A percentile compares a stretch with the other conserved stretches of the same genome.
These are phyloP conservation scores for Amblyopsis rosae DNA, from an alignment of 2,113 vertebrate genomes.

Conservation along the genomic window DNA sequence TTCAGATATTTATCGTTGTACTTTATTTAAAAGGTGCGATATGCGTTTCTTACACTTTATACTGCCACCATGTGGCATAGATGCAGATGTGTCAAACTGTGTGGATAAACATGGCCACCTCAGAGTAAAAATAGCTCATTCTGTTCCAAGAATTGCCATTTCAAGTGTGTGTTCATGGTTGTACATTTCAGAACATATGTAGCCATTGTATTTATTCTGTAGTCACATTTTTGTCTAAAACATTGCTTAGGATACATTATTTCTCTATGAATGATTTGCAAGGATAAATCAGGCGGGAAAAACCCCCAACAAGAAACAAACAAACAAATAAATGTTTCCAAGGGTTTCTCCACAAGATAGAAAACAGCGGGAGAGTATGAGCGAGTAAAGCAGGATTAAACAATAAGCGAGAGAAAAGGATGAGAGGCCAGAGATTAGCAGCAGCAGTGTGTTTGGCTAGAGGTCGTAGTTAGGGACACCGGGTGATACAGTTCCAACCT, in stretches of 20 bases:
- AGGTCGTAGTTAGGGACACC: slow-evolving; percentile 38
- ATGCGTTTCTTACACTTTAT: too few species aligned
- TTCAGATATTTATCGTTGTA: too few species aligned
- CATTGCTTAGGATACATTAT: slow-evolving; percentile 20
- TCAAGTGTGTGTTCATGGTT: too few species aligned
- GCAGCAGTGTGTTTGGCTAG: slow-evolving; percentile 20
- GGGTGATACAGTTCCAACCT: slow-evolving; percentile 35
- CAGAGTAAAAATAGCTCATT: slow-evolving; percentile 75
- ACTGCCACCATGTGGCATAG: too few species aligned
- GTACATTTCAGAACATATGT: too few species aligned
- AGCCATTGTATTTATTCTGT: too few species aligned
- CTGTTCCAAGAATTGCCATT: too few species aligned
- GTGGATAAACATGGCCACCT: slow-evolving; percentile 52
- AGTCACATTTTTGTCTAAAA: too few species aligned
- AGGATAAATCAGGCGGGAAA: slow-evolving; percentile 33
- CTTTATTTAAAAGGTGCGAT: too few species aligned
- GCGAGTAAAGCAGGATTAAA: slow-evolving; percentile 51
- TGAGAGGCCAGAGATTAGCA: slow-evolving; percentile 38
- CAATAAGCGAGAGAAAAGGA: slow-evolving; percentile 39
- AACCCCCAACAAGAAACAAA: slow-evolving; percentile 57
- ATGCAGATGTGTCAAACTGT: too few species aligned
- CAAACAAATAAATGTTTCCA: slow-evolving; percentile 66
- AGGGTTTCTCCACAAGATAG: slow-evolving; percentile 40
- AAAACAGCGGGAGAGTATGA: slow-evolving; percentile 11
- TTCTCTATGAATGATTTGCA: slow-evolving; percentile 68